Percentiles rank a stretch among this genome's conserved stretches.
phyloP scores from a whole-genome alignment of 2,888 invertebrate genomes.

The Apotomis turbidana region DNA sequence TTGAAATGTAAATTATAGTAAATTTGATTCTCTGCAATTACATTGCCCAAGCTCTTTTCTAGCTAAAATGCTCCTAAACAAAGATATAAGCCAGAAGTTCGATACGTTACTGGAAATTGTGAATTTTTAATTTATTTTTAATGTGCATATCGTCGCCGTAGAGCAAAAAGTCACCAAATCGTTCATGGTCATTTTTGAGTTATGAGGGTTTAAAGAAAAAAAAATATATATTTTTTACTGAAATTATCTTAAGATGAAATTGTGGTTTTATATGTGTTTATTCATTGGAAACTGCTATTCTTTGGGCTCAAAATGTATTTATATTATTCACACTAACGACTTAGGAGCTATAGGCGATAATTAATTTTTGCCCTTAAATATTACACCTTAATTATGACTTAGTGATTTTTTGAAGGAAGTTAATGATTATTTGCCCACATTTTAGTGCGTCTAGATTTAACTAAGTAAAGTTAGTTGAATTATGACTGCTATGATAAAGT shows the following conservation, averaged over 20 bases:
- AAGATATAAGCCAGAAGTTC: too few relatives aligned
- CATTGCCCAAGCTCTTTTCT: too few relatives aligned
- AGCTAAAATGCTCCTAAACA: too few relatives aligned
- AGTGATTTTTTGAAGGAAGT: slow-evolving; percentile 7
- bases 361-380: background rate
- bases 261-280: background rate
- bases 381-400: slow-evolving; percentile 5
- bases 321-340: background rate
- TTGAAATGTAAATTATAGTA: too few relatives aligned
- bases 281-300: too few relatives aligned
- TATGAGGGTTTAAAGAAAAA: slow-evolving; percentile 1
- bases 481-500: slow-evolving; percentile 10
- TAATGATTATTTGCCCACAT: slow-evolving; percentile 9
- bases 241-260: slow-evolving; percentile 11
- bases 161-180: slow-evolving; percentile 2
- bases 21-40: too few relatives aligned
- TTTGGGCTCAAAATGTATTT: slow-evolving; percentile 1
- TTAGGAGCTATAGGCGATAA: background rate
- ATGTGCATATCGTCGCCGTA: slow-evolving; percentile 7
- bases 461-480: slow-evolving; percentile 15
- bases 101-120: too few relatives aligned
- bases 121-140: too few relatives aligned
- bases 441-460: slow-evolving; percentile 2
- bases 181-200: slow-evolving; percentile 7
- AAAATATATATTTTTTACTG: background rate